Base-by-base conservation (phyloP, 1,140 invertebrate species). In the Drosophila quadrilineata region DNA sequence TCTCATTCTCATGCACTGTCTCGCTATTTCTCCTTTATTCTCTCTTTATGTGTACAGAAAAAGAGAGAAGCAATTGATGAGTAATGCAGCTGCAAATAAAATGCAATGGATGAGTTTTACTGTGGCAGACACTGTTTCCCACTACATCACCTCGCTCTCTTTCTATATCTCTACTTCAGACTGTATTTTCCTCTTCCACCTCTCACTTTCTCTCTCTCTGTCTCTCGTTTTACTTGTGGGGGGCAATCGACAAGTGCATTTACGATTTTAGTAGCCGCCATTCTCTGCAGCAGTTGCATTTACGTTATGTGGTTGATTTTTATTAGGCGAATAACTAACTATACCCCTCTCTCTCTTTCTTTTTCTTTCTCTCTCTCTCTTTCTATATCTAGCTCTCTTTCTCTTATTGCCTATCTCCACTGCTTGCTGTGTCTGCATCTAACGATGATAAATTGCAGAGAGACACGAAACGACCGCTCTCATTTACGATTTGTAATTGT, bases 361-460 rank as follows among this genome's bases (percentile, higher is more conserved):
- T 9, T n/a, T 9, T n/a, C 35, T 9, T 8, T 35, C 29, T 46
- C 6, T 17, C 6, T 12, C 1, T 31, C 6, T 2, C 0, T 41
- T 6, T 17, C 1, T 14, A n/a, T 57, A 0, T 16, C 3, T 21
- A 8, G n/a, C 2, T 21, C 3, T 26, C 6, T n/a, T n/a, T 19
- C 16, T 48, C 12, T 3, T 26, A 14, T 10, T 35, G 40, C 21
- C 21, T 41, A 21, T 31, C 9, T 31, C 9, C 9, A 9, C 14
- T n/a, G n/a, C n/a, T 33, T 3, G 3, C 3, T 14, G 28, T 54
- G 49, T 21, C 17, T 65, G 60, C 21, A 40, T 24, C 36, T 31
- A 60, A 36, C 64, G 31, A 74, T 75, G 76, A 75, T 77, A 65
- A 60, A 82, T 82, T 73, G 64, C 63, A 60, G 40, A 56, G 54